Evolutionary conservation across 2,113 vertebrate species (phyloP).

Genomic region (Elgaria multicarinata): DNA sequence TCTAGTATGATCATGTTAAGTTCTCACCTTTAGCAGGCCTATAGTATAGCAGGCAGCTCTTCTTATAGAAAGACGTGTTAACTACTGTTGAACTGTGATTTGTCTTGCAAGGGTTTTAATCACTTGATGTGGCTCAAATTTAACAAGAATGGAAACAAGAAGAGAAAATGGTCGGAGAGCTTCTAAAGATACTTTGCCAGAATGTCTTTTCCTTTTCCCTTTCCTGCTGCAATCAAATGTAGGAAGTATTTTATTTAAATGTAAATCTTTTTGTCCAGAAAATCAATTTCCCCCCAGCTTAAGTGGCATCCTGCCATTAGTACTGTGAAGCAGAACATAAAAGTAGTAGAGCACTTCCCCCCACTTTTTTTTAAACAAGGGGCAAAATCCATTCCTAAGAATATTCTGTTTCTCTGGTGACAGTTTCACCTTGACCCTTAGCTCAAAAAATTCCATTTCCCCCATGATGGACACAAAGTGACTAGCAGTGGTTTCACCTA

Average conservation of each 20-base stretch:
- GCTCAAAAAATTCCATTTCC: neutral
- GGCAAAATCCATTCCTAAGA: neutral
- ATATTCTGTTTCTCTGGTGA: neutral
- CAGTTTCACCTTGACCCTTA: neutral
- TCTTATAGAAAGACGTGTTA: neutral
- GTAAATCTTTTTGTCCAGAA: neutral
- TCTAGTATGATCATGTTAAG: neutral
- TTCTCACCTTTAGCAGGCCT: neutral
- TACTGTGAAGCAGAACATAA: neutral
- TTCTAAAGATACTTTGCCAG: neutral
- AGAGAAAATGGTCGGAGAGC: neutral
- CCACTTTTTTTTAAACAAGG: neutral
- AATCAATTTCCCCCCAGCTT: neutral
- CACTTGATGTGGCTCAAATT: neutral
- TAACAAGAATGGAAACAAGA: neutral
- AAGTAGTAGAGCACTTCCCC: neutral
- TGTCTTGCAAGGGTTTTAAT: neutral
- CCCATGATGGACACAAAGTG: neutral
- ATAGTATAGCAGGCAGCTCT: neutral
- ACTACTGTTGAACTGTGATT: neutral
- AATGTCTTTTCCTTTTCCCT: neutral
- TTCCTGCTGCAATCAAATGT: neutral
- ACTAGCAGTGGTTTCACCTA: constrained; percentile 1
- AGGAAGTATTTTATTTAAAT: neutral
- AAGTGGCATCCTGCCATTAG: neutral